Base-by-base conservation (phyloP, 2,113 vertebrate species). In the Lepisosteus osseus region DNA sequence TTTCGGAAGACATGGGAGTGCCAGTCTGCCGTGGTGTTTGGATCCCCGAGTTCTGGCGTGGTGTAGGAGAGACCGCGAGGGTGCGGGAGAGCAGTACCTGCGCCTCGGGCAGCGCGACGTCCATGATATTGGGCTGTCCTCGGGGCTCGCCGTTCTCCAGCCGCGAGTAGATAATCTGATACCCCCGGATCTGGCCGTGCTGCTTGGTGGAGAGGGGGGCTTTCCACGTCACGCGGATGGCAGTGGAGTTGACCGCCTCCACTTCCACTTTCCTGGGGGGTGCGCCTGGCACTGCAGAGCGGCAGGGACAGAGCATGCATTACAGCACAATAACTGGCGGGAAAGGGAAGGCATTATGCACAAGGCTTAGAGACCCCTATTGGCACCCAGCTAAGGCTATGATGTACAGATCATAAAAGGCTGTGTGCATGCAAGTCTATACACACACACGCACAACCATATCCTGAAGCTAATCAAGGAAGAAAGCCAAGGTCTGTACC, bases 251-350 rank as follows among this genome's bases (percentile, higher is more conserved):
- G 74, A 97, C 83, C 0, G 92, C 89, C 5, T 96, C 94, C 0
- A 91, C 94, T 83, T 96, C 94, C 74, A 99, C 94, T 79, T 95
- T 97, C 68, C 97, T 86, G 0, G 97, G 97, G 42, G 97, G 97
- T 63, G 96, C 97, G 44, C 94, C 95, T 8, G 95, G 94, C 96
- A 98, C 97, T 99, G 87, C 14, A 74, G 14, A 69, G 4, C 70
- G 67, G 47, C 6, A 44, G 45, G 65, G n/a, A 77, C 15, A 69
- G 65, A 6, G n/a, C n/a, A 3, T 29, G 29, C 4, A 14, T 14
- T n/a, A 59, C 7, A n/a, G 29, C 56, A 59, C 1, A 59, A 59
- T 1, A 70, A 29, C 11, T 66, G 5, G 42, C 29, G 29, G n/a
- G 8, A 3, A 65, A 54, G 7, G 74, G 42, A 57, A 15, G 4